These are phyloP conservation scores for Hydractinia echinata DNA, from an alignment of 30 jellyfish, hydroid and myxozoan genomes.

Conservation along the genomic window DNA sequence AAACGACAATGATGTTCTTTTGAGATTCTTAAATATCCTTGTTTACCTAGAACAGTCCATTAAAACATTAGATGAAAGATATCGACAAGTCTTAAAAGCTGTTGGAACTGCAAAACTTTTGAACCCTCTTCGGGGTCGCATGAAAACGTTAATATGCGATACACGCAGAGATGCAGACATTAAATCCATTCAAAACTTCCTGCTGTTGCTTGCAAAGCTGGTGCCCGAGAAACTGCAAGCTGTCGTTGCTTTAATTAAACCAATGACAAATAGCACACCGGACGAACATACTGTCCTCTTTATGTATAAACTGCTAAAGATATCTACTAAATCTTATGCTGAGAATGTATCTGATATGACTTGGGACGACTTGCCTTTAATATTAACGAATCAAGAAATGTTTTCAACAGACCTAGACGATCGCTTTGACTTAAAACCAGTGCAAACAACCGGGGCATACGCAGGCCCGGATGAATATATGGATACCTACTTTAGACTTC, in stretches of 20 bases:
- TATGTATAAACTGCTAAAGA: background rate
- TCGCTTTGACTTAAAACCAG: background rate
- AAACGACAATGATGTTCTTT: background rate
- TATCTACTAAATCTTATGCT: background rate
- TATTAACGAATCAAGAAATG: constrained; percentile 14
- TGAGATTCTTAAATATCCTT: background rate
- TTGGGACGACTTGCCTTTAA: constrained; percentile 15
- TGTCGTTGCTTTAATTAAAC: constrained; percentile 1
- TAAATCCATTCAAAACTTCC: background rate
- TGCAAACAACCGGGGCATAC: constrained; percentile 27
- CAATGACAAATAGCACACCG: background rate
- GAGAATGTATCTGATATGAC: background rate
- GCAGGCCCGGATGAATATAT: constrained; percentile 41
- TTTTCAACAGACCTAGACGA: background rate
- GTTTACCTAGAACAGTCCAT: background rate
- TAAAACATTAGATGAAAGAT: constrained; percentile 4
- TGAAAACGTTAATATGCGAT: background rate
- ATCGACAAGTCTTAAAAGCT: constrained; percentile 8
- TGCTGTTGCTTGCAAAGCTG: constrained; percentile 15
- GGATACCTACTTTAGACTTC: constrained; percentile 42
- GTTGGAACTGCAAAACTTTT: constrained; percentile 6
- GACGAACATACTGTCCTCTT: background rate
- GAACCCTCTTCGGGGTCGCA: constrained; percentile 13
- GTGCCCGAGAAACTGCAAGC: constrained; percentile 22
- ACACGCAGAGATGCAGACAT: background rate